Conservation (phyloP, 2,888 invertebrate genomes). For the Cephalotes varians region DNA sequence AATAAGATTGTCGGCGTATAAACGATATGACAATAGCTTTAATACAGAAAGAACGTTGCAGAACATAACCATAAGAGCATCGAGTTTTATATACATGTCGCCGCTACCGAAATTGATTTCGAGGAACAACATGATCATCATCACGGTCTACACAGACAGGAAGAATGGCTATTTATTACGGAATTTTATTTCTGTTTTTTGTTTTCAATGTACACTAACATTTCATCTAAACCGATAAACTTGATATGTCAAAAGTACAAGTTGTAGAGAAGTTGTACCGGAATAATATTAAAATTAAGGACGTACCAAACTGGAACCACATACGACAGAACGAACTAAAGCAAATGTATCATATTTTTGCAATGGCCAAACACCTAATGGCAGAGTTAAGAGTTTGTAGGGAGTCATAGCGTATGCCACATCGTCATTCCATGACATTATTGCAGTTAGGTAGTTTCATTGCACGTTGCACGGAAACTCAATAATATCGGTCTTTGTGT, state of each 20-base stretch:
- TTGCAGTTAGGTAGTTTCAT: neutral
- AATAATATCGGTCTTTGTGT: neutral
- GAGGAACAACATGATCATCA: neutral
- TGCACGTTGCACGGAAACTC: neutral
- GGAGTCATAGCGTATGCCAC: neutral
- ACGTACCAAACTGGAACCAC: neutral
- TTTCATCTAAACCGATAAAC: neutral
- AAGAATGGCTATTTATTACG: neutral
- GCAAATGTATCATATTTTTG: conserved; percentile 13
- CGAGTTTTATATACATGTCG: conserved; percentile 5
- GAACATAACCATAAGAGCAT: conserved; percentile 2
- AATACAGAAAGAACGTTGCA: conserved; percentile 34
- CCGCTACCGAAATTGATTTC: neutral
- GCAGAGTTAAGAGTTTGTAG: conserved; percentile 1
- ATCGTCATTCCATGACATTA: conserved; percentile 16
- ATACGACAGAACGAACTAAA: neutral
- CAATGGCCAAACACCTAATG: neutral
- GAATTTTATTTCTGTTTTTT: neutral
- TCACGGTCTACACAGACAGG: neutral
- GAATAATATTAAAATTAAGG: neutral
- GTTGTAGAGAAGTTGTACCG: neutral
- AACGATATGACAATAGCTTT: conserved; percentile 15
- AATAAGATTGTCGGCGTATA: conserved; percentile 35
- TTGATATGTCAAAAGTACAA: neutral
- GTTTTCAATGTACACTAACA: neutral